A percentile compares a stretch with the other conserved stretches of the same genome.
phyloP scores from a whole-genome alignment of 2,888 invertebrate genomes.

The Melinaea menophilus region DNA sequence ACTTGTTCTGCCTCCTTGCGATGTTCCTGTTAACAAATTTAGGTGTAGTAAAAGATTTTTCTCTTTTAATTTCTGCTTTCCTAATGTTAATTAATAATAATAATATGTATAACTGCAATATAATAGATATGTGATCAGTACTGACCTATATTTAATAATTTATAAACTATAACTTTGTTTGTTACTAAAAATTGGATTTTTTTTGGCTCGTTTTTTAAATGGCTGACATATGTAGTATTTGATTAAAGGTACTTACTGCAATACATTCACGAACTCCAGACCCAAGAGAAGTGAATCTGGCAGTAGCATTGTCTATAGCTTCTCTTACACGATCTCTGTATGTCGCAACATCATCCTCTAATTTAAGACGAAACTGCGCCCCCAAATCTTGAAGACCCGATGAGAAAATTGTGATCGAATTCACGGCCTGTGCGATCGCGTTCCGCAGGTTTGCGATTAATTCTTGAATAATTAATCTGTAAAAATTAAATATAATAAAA shows the following conservation, averaged over 20 bases:
- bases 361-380: conserved; percentile 39
- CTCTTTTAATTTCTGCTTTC: too few relatives aligned
- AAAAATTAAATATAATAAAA: conserved; percentile 10
- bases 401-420: conserved; percentile 48
- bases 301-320: conserved; percentile 45
- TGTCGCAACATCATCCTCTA: conserved; percentile 44
- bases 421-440: conserved; percentile 50
- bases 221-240: neutral
- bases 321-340: conserved; percentile 44
- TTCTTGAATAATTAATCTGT: conserved; percentile 52
- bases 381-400: conserved; percentile 48
- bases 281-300: conserved; percentile 47
- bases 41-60: too few relatives aligned
- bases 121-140: too few relatives aligned
- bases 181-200: too few relatives aligned
- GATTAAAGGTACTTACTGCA: conserved; percentile 44
- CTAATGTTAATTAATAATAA: too few relatives aligned
- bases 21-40: conserved; percentile 41
- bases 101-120: too few relatives aligned
- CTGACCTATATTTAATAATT: too few relatives aligned
- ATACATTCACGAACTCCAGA: conserved; percentile 50
- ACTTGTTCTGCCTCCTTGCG: conserved; percentile 45
- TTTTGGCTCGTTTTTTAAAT: too few relatives aligned
- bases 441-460: conserved; percentile 47
- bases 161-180: too few relatives aligned